Evolutionary conservation across 2,888 invertebrate genomes (phyloP).

Genomic region (Caenorhabditis virilis): DNA sequence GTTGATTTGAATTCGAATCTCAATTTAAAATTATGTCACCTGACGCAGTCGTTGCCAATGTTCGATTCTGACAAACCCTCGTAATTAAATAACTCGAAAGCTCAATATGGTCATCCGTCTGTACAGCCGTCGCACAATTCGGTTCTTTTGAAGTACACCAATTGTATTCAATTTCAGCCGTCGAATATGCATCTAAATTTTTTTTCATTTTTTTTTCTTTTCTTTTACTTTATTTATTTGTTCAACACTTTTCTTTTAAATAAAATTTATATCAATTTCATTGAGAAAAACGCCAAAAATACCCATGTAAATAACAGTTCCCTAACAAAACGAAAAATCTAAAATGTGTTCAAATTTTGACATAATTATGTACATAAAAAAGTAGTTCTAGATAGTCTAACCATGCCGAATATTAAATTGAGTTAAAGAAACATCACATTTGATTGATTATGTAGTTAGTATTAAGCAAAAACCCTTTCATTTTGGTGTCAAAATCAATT

Average conservation of each 20-base stretch:
- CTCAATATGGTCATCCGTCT: slow-evolving; percentile 44
- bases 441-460: too few species aligned
- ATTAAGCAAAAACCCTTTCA: too few species aligned
- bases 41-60: slow-evolving; percentile 48
- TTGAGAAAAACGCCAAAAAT: too few species aligned
- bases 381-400: too few species aligned
- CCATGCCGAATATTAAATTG: too few species aligned
- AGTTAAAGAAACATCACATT: too few species aligned
- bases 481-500: too few species aligned
- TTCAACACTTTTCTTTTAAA: too few species aligned
- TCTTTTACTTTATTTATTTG: slow-evolving; percentile 5
- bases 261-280: too few species aligned
- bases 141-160: slow-evolving; percentile 46
- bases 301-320: not conserved
- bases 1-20: not conserved
- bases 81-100: slow-evolving; percentile 50
- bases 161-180: slow-evolving; percentile 69
- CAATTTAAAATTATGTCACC: slow-evolving; percentile 32
- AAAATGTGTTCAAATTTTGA: slow-evolving; percentile 1
- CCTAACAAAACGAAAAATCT: not conserved
- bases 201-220: slow-evolving; percentile 7
- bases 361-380: too few species aligned
- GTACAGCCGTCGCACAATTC: slow-evolving; percentile 38
- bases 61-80: slow-evolving; percentile 46
- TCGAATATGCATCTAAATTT: slow-evolving; percentile 88